phyloP scores from a whole-genome alignment of 2,888 invertebrate species.

The Drosophila leonis region DNA sequence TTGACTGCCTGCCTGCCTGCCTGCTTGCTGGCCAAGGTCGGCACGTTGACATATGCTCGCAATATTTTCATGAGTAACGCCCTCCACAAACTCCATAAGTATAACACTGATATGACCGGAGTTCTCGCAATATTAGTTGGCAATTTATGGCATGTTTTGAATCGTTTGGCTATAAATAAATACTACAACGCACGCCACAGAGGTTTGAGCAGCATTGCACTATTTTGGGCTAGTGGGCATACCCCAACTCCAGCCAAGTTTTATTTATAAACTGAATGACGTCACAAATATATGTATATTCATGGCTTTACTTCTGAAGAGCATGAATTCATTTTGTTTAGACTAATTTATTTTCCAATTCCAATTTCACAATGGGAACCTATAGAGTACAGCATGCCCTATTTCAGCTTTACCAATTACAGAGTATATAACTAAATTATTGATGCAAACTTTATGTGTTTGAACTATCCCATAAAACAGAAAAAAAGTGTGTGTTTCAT shows the following conservation, averaged over 20 bases:
- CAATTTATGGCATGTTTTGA: conserved; percentile 26
- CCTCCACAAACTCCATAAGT: not conserved
- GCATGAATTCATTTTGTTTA: not conserved
- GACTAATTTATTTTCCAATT: not conserved
- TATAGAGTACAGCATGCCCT: not conserved
- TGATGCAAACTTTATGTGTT: not conserved
- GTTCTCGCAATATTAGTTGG: conserved; percentile 18
- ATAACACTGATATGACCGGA: conserved; percentile 2
- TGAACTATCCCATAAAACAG: conserved; percentile 13
- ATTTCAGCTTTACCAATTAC: not conserved
- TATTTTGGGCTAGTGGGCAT: not conserved
- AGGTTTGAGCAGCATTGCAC: conserved; percentile 19
- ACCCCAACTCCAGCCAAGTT: not conserved
- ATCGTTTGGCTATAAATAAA: conserved; percentile 45
- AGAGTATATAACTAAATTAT: not conserved
- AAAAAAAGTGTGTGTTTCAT: conserved; percentile 1
- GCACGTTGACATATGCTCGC: conserved; percentile 37
- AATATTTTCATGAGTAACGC: conserved; percentile 37
- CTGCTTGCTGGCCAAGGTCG: conserved; percentile 46
- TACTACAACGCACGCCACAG: conserved; percentile 21
- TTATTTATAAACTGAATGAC: conserved; percentile 8
- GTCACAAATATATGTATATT: conserved; percentile 6
- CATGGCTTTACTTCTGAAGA: not conserved
- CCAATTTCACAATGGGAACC: too few relatives aligned
- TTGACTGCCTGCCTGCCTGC: not conserved